A percentile compares a stretch with the other conserved stretches of the same genome.
phyloP scores from a whole-genome alignment of 2,113 vertebrate species.

The Semnornis frantzii region DNA sequence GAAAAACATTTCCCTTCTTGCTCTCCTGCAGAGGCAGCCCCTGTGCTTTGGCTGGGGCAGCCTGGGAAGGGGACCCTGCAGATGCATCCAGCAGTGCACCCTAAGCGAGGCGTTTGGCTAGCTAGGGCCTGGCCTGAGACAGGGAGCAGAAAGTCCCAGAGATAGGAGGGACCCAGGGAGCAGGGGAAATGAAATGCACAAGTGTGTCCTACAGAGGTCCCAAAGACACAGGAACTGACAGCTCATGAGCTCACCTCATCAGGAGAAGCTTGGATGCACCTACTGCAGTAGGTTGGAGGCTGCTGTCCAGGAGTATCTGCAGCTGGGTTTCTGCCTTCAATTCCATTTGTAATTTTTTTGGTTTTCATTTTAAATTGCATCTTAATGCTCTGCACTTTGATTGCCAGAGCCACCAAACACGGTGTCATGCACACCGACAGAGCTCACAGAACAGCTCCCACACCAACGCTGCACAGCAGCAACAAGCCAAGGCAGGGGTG shows the following conservation, averaged over 20 bases:
- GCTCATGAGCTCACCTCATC: not conserved
- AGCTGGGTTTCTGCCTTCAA: not conserved
- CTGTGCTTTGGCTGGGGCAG: not conserved
- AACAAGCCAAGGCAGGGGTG: not conserved
- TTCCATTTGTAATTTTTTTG: no score
- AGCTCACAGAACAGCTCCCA: not conserved
- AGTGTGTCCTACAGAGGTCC: not conserved
- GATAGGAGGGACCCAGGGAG: not conserved
- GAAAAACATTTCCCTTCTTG: not conserved
- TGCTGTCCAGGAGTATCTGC: not conserved
- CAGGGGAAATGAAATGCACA: not conserved
- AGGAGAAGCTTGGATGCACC: not conserved
- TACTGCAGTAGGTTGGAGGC: not conserved
- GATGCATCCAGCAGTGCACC: rapidly evolving
- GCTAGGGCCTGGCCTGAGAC: rapidly evolving
- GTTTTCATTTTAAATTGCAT: not conserved
- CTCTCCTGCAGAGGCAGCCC: not conserved
- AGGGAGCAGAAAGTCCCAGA: not conserved
- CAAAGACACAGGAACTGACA: not conserved
- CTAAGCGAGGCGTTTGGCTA: rapidly evolving
- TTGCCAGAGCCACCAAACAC: not conserved
- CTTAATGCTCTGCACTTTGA: not conserved
- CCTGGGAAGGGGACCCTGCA: not conserved
- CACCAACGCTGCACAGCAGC: rapidly evolving
- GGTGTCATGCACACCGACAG: not conserved